Percentiles rank a stretch among this genome's conserved stretches.
Evolutionary conservation across 2,888 invertebrate genomes (phyloP).

Genomic region (Venusia cambrica): DNA sequence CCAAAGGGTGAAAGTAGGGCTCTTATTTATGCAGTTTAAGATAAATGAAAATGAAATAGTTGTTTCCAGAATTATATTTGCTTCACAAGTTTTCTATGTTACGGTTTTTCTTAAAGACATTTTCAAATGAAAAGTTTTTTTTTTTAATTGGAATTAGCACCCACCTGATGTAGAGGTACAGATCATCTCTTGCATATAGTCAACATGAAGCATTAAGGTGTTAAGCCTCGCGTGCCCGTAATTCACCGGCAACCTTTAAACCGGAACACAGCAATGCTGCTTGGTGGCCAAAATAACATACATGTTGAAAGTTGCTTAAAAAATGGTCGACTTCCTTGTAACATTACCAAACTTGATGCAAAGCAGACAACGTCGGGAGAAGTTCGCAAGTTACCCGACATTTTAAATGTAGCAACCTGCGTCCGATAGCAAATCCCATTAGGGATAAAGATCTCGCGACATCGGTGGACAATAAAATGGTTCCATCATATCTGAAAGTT

Average conservation of each 20-base stretch:
- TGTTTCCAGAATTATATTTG: conserved; percentile 5
- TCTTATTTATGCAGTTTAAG: conserved; percentile 50
- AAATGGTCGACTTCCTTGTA: conserved; percentile 31
- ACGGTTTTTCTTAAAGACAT: no score
- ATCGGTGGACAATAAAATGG: conserved; percentile 79
- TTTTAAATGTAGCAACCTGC: conserved; percentile 47
- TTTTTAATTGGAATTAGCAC: no score
- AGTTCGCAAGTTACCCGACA: conserved; percentile 45
- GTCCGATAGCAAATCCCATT: conserved; percentile 60
- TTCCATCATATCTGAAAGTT: conserved; percentile 81
- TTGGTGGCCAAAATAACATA: conserved; percentile 11
- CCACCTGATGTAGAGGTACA: no score
- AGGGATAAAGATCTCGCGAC: conserved; percentile 78
- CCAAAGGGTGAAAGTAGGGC: conserved; percentile 40
- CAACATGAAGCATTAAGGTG: no score
- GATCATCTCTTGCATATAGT: no score
- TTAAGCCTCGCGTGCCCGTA: no score
- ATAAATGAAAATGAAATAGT: conserved; percentile 40
- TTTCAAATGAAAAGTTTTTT: no score
- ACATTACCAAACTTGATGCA: conserved; percentile 40
- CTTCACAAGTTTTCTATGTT: conserved; percentile 12
- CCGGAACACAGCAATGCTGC: conserved; percentile 20
- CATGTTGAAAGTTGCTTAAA: conserved; percentile 31
- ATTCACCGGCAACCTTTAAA: no score
- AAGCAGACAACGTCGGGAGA: conserved; percentile 40